A percentile compares a stretch with the other conserved stretches of the same genome.
phyloP scores from a whole-genome alignment of 2,113 vertebrate species.

The Pygoscelis adeliae region DNA sequence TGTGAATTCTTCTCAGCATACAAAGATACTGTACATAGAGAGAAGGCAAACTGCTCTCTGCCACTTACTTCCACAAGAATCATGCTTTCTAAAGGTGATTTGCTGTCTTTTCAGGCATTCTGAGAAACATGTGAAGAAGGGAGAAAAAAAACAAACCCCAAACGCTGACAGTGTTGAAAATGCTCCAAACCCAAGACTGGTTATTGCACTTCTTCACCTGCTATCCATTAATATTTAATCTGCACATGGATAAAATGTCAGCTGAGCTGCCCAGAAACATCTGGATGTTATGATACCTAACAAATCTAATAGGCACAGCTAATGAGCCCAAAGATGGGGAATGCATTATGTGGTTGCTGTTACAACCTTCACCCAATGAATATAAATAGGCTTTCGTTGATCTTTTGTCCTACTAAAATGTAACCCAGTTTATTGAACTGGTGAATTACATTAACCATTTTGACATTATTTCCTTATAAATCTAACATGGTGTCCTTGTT shows the following conservation, averaged over 20 bases:
- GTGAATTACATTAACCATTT: constrained; percentile 77
- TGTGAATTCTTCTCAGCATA: neutral
- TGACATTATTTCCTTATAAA: constrained; percentile 78
- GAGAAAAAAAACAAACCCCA: neutral
- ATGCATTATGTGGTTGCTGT: constrained; percentile 67
- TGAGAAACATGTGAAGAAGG: neutral
- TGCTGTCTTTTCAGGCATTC: neutral
- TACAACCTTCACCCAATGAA: constrained; percentile 74
- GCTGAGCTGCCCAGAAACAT: constrained; percentile 70
- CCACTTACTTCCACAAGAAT: neutral
- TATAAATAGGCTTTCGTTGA: constrained; percentile 74
- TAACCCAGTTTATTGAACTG: constrained; percentile 77
- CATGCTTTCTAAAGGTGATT: neutral
- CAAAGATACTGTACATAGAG: neutral
- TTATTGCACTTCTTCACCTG: constrained; percentile 29
- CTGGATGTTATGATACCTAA: constrained; percentile 69
- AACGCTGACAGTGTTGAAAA: neutral
- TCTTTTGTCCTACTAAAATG: constrained; percentile 78
- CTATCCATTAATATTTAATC: constrained; percentile 61
- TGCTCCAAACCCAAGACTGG: neutral
- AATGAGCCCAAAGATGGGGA: constrained; percentile 70
- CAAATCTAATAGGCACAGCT: constrained; percentile 71
- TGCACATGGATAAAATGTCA: constrained; percentile 52
- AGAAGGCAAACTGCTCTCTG: neutral
- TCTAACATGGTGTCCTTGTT: constrained; percentile 71